phyloP scores from a whole-genome alignment of 2,797 vertebrate species.

The Gastrophryne carolinensis region DNA sequence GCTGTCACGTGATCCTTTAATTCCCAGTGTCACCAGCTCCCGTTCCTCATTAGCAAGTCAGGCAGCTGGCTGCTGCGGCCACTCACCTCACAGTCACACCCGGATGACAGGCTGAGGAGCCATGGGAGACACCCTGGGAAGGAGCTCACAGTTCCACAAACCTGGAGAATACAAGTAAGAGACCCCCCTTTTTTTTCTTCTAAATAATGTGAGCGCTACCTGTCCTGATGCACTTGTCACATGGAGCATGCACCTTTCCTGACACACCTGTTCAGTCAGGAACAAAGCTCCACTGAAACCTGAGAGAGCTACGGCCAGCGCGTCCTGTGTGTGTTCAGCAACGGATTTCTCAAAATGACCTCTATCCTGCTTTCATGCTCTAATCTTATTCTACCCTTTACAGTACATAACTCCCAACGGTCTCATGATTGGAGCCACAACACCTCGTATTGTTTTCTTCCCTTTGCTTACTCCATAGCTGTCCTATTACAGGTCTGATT shows the following conservation, averaged over 20 bases:
- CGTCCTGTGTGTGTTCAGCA: too few species aligned
- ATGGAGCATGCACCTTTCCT: neutral
- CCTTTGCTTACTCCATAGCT: too few species aligned
- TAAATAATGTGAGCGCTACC: neutral
- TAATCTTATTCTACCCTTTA: too few species aligned
- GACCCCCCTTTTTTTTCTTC: neutral
- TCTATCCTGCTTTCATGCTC: too few species aligned
- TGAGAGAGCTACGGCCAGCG: neutral
- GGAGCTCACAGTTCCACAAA: constrained; percentile 52
- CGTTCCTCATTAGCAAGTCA: constrained; percentile 62
- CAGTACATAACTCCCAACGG: too few species aligned
- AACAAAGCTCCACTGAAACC: neutral
- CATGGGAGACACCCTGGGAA: constrained; percentile 63
- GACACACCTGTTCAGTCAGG: constrained; percentile 24
- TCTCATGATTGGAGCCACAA: too few species aligned
- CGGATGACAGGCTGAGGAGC: constrained; percentile 58
- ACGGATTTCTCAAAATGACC: too few species aligned
- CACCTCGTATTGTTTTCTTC: too few species aligned
- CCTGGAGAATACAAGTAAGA: constrained; percentile 66
- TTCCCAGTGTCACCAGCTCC: constrained; percentile 70
- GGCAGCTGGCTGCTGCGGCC: constrained; percentile 59
- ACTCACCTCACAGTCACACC: constrained; percentile 60
- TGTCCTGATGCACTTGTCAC: neutral
- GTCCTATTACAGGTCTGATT: too few species aligned
- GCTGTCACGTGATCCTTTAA: constrained; percentile 69